Base-by-base conservation (phyloP, 2,113 vertebrate species). In the Stigmatopora argus region DNA sequence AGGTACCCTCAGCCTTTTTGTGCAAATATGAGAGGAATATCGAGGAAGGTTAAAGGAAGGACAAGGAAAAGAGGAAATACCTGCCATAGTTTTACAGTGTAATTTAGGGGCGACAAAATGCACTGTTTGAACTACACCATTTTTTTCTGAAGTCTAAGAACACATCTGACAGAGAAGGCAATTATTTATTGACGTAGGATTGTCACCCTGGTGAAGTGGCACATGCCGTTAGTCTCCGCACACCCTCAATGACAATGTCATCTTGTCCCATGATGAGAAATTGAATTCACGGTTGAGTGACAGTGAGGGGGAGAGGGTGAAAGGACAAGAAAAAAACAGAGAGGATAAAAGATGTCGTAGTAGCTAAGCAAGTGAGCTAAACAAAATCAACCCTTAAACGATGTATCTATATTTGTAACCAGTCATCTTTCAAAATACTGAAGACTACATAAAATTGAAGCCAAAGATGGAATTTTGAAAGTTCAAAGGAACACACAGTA, bases 241-340 rank as follows among this genome's bases (percentile, higher is more conserved):
- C 52, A 19, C n/a, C 47, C 66, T 8, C 34, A 71, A 77, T 81
- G 76, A 72, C 75, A 82, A 82, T 81, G 79, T 81, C 78, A 86
- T 79, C 67, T 71, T 52, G 68, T 78, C 72, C 78, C 69, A 72
- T 73, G 73, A 83, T 80, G 76, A 79, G 70, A 77, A 82, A 81
- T 74, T 78, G 78, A 86, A 84, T 85, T 84, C 78, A 84, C 66
- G 83, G 79, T 72, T 73, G 68, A 34, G 59, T 60, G 75, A 66
- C 66, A 71, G 69, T 84, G 72, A 83, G 71, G 55, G 58, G 58
- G 66, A 81, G 71, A 70, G 34, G 70, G 19, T 45, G 35, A 48
- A 58, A 23, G 45, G 53, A 19, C 63, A 62, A 34, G n/a, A 71
- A 56, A 58, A 13, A 58, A 52, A 77, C 4, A 59, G 41, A 68